Evolutionary conservation across 1,140 invertebrate species (phyloP).

Genomic region (Brachionus rotundiformis): DNA sequence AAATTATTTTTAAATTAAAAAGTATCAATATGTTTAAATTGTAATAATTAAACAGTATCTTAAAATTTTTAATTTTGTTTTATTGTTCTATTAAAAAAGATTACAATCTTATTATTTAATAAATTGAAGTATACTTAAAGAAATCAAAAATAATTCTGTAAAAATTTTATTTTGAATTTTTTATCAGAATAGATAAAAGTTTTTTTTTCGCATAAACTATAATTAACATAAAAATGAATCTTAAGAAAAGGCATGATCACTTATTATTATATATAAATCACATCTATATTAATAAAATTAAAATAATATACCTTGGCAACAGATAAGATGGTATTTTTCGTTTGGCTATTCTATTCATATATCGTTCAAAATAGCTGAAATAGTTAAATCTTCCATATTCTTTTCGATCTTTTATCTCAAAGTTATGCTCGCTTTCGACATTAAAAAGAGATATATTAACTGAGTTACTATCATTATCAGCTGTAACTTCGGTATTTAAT

Average conservation of each 20-base stretch:
- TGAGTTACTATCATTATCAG: neutral
- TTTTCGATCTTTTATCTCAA: neutral
- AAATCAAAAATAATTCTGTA: too few species aligned
- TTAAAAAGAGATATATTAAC: constrained; percentile 5
- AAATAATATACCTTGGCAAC: neutral
- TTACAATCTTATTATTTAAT: too few species aligned
- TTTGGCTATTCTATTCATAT: constrained; percentile 21
- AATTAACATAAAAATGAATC: too few species aligned
- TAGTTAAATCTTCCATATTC: constrained; percentile 38
- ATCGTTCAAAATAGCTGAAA: constrained; percentile 42
- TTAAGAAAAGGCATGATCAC: too few species aligned
- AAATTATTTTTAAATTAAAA: neutral
- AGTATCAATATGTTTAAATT: too few species aligned
- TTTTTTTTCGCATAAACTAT: too few species aligned
- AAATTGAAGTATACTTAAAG: too few species aligned
- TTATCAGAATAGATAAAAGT: too few species aligned
- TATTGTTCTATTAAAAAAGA: too few species aligned
- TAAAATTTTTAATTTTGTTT: too few species aligned
- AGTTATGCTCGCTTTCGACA: neutral
- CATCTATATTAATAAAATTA: neutral
- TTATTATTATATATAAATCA: neutral
- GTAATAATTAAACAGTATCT: too few species aligned
- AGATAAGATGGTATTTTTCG: constrained; percentile 32
- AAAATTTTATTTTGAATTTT: too few species aligned
- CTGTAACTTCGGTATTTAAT: neutral